Base-by-base conservation (phyloP, 2,888 invertebrate species). In the Trichacis sp. region DNA sequence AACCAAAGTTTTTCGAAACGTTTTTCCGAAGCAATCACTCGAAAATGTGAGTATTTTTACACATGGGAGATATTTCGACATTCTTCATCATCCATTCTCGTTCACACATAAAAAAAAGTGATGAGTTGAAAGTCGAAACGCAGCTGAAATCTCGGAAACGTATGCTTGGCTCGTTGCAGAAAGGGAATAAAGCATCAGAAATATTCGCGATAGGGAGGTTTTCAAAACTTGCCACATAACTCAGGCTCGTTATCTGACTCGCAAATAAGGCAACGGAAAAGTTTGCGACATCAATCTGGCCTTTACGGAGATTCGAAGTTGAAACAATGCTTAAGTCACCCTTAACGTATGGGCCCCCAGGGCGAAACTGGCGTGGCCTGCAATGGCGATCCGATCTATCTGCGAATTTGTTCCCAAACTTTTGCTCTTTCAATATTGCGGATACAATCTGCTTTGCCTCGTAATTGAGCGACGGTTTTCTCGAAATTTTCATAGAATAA, bases 181-280 rank as follows among this genome's bases (percentile, higher is more conserved):
- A 57, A 68, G 75, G 76, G 75, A 80, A 80, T 80, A 77, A 79
- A 81, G 76, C 70, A 74, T 76, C 54, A 55, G 54, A 59, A 64
- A 64, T 69, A 71, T 69, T 71, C 66, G 73, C 72, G 78, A 79
- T 77, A 78, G 73, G 62, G 72, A 64, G 46, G 65, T 58, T 64
- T 63, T 69, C 70, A 75, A 81, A 84, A 83, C 78, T 84, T 84
- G 78, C 49, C 74, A 74, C 79, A 84, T 84, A 84, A 84, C 83
- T 84, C 84, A 84, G 78, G 73, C 82, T 84, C 83, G 84, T 84
- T 84, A 84, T 84, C 84, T 84, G 83, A 84, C 84, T 84, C 83
- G 83, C 84, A 84, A 84, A 84, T 84, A 84, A 84, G 83, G 83
- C 80, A 76, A 77, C 77, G 80, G 74, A 82, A 83, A 84, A 84